Evolutionary conservation across 2,888 invertebrate genomes (phyloP), one percentile per base, ranked within the genome.

Genomic region (Melanophora roralis): DNA sequence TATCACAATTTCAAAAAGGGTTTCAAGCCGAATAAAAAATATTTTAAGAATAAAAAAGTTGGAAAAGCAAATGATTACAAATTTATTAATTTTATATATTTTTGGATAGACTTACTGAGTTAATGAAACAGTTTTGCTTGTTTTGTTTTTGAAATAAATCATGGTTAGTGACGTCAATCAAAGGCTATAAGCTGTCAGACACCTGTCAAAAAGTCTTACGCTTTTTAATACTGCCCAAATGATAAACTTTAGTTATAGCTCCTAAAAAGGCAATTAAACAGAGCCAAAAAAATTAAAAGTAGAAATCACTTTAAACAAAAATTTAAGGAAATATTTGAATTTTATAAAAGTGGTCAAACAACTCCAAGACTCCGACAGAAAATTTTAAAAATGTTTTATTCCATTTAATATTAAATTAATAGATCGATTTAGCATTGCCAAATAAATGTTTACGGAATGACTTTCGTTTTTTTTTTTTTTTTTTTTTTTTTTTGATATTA

Each of bases 401-500:
- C 23, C 11, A 12, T 47, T 21, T 47, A 19, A 2, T 1, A 43
- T 43, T 45, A 19, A 59, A 23, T 27, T 59, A 14, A 27, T 43
- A 59, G 43, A 59, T 43, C 27, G n/a, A 65, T 32, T 73, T 38
- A 14, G 64, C 47, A 38, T 1, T 27, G 19, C 16, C 27, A 57
- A 64, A 3, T 12, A 12, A 40, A 9, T 45, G 40, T 23, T 5
- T 27, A 64, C 60, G 43, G 51, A 47, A 23, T n/a, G 27, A 8
- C 16, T 27, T 34, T 45, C 43, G n/a, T 23, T 47, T 38, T 27
- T 23, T 45, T 53, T 19, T 16, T 23, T 27, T 34, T 45, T 53
- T 19, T 23, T 47, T 38, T 27, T 23, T 45, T 53, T 19, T 16
- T 47, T 38, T 32, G 19, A 43, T 64, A 73, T 57, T 73, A 73